These are phyloP conservation scores for Oncorhynchus masou DNA, from an alignment of 2,113 vertebrate species.

Conservation along the genomic window DNA sequence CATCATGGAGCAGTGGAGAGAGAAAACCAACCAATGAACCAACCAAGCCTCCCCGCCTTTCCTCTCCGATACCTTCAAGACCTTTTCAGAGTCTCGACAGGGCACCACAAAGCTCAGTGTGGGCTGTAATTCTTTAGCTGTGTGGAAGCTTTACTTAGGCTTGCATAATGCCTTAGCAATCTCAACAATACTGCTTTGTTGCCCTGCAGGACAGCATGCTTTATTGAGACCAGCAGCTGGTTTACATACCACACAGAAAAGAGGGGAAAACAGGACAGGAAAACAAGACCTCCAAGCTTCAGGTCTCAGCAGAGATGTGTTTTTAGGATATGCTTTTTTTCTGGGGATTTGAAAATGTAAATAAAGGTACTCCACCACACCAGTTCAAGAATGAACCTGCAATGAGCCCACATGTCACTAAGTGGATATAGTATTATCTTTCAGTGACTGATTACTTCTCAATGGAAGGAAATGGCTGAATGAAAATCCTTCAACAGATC, in stretches of 20 bases:
- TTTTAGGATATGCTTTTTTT: constrained; percentile 4
- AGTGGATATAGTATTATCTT: constrained; percentile 74
- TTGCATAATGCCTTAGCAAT: constrained; percentile 54
- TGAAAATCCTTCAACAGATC: constrained; percentile 73
- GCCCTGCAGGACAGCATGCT: constrained; percentile 72
- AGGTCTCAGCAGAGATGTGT: constrained; percentile 54
- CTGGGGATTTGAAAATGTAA: constrained; percentile 45
- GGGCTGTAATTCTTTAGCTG: constrained; percentile 65
- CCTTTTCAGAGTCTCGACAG: constrained; percentile 61
- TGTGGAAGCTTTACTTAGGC: constrained; percentile 74
- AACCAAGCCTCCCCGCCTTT: constrained; percentile 26
- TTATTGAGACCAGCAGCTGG: constrained; percentile 68
- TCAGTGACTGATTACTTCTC: constrained; percentile 71
- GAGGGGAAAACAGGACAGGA: neutral
- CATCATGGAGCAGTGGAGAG: constrained; percentile 64
- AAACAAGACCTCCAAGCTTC: constrained; percentile 35
- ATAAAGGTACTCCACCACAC: constrained; percentile 55
- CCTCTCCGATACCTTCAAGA: constrained; percentile 60
- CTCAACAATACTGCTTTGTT: constrained; percentile 69
- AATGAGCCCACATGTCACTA: constrained; percentile 54
- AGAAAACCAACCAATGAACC: constrained; percentile 24
- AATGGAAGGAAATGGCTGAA: constrained; percentile 66
- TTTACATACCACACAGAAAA: constrained; percentile 46
- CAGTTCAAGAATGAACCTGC: constrained; percentile 70
- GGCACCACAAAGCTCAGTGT: constrained; percentile 61